phyloP scores from a whole-genome alignment of 2,797 vertebrate genomes.

The Alectoris magna region DNA sequence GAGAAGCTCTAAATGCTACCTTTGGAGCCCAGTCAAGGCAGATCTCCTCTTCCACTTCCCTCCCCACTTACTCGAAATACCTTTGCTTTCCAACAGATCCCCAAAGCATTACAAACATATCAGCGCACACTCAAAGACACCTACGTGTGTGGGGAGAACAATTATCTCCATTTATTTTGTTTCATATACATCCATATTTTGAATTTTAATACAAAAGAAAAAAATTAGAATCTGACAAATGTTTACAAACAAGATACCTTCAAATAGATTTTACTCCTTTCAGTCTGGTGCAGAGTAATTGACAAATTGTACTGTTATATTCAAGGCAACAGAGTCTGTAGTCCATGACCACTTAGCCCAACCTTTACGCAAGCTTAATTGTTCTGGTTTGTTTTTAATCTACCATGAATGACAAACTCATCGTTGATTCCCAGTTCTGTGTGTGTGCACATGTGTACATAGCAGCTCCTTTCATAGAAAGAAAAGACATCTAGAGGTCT shows the following conservation, averaged over 20 bases:
- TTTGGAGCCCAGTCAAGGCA: neutral
- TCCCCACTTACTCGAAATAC: neutral
- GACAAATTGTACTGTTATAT: constrained; percentile 80
- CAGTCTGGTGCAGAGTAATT: constrained; percentile 86
- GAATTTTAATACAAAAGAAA: constrained; percentile 97
- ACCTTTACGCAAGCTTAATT: constrained; percentile 79
- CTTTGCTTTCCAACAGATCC: constrained; percentile 17
- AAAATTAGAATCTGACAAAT: constrained; percentile 93
- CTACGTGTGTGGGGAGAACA: constrained; percentile 82
- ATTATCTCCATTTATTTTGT: constrained; percentile 94
- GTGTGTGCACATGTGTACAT: constrained; percentile 85
- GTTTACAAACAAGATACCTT: constrained; percentile 97
- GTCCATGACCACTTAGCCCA: constrained; percentile 79
- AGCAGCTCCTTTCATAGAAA: constrained; percentile 90
- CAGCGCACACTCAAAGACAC: constrained; percentile 81
- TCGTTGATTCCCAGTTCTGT: constrained; percentile 83
- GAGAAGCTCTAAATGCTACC: neutral
- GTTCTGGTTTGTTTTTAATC: constrained; percentile 63
- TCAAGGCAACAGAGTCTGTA: constrained; percentile 83
- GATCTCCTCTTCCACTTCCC: neutral
- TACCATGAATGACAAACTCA: constrained; percentile 82
- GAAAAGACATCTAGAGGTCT: constrained; percentile 87
- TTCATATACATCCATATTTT: constrained; percentile 99
- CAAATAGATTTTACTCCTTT: constrained; percentile 86
- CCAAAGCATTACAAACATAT: constrained; percentile 49